Base-by-base conservation (phyloP, 2,113 vertebrate species). In the Oreocharis arfaki region DNA sequence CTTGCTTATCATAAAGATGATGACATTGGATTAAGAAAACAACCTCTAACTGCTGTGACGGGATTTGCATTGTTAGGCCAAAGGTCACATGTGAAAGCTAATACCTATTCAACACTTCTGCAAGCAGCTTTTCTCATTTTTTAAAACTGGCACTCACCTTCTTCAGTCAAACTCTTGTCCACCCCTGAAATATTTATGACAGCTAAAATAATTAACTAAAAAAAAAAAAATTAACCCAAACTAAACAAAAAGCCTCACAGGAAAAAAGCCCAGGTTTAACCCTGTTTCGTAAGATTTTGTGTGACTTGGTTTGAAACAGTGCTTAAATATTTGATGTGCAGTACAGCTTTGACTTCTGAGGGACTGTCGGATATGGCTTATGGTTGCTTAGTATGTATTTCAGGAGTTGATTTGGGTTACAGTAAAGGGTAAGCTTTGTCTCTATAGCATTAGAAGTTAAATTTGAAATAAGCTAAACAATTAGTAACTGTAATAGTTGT, bases 21-120 rank as follows among this genome's bases (percentile, higher is more conserved):
- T 76, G 84, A 81, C 77, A 87, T 69, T 79, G 90, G 92, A 61
- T 93, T 93, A 89, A 76, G 81, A 81, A 98, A 98, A 98, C 98
- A 98, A 96, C 98, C 71, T 89, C 47, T 77, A 90, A 77, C 86
- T 98, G 98, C 98, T 98, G 98, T 98, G 97, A 95, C 96, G 97
- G 97, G 97, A 97, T 98, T 98, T 98, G 94, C 97, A 97, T 97
- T 98, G 98, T 98, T 97, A 97, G 96, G 98, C 97, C 98, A 63
- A 97, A 98, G 98, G 97, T 99, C 98, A 98, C 96, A 97, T 97
- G 98, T 97, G 97, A 98, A 96, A 97, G 95, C 95, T 98, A 97
- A 98, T 97, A 97, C 97, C 97, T 97, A 97, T 96, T 98, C 96
- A 98, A 96, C 97, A 97, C 91, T 98, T 98, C 95, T 98, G 96